Conservation (phyloP, 2,113 vertebrate genomes). For the Cavia porcellus region DNA sequence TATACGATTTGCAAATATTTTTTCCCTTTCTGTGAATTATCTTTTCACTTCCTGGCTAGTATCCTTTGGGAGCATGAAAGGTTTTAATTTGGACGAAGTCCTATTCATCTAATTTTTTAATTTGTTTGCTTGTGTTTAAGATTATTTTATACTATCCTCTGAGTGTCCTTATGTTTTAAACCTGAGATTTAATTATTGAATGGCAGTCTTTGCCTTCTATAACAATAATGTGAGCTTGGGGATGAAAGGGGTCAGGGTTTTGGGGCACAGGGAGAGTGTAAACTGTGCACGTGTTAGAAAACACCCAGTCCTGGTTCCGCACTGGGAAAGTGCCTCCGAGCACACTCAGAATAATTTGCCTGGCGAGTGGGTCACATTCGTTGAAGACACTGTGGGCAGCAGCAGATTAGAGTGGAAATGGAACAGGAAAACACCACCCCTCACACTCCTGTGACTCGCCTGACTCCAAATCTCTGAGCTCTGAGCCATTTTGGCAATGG, state of each 20-base stretch:
- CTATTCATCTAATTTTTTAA: neutral
- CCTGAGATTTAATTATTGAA: neutral
- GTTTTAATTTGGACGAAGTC: neutral
- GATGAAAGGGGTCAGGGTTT: neutral
- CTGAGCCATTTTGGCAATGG: neutral
- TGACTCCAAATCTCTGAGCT: neutral
- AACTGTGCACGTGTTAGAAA: neutral
- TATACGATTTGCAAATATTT: neutral
- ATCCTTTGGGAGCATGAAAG: neutral
- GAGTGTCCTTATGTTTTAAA: neutral
- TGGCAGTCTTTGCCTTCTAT: neutral
- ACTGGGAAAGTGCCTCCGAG: neutral
- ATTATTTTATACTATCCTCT: conserved; percentile 7
- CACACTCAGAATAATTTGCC: neutral
- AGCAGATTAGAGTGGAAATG: neutral
- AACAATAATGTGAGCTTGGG: neutral
- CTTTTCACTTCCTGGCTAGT: conserved; percentile 5
- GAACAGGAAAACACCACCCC: neutral
- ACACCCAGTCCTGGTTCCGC: neutral
- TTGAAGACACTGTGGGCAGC: neutral
- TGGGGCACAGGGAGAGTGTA: neutral
- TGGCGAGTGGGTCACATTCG: neutral
- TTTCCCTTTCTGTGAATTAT: neutral
- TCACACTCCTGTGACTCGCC: neutral
- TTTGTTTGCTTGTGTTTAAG: neutral